phyloP scores from a whole-genome alignment of 2,113 vertebrate species.

The Bothrops jararaca region DNA sequence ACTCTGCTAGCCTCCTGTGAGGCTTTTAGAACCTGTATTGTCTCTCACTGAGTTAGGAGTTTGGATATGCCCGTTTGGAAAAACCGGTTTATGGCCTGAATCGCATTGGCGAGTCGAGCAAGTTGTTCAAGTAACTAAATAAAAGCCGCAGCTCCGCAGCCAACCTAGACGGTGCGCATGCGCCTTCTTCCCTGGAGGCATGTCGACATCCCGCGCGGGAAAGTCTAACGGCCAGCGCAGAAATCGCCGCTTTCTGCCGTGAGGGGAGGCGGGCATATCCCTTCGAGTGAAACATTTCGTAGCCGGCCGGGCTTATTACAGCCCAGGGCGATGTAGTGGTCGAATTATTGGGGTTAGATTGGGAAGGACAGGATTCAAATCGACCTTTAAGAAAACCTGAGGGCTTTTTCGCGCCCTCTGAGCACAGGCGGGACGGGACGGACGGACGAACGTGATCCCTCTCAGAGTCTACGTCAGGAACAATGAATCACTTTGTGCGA shows the following conservation, averaged over 20 bases:
- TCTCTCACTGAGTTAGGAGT: not conserved
- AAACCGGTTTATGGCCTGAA: not conserved
- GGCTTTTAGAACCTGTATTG: not conserved
- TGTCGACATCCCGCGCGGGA: conserved; percentile 14
- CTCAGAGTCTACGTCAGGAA: not conserved
- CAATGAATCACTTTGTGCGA: not conserved
- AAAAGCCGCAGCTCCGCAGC: not conserved
- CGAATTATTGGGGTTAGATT: not conserved
- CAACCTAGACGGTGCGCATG: not conserved
- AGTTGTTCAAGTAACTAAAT: not conserved
- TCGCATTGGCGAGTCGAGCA: not conserved
- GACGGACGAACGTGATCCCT: not conserved
- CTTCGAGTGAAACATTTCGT: not conserved
- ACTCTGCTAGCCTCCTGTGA: not conserved
- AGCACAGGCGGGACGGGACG: not conserved
- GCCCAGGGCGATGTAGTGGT: not conserved
- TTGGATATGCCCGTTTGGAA: not conserved
- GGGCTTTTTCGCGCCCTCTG: not conserved
- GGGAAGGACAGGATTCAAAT: not conserved
- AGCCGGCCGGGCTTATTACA: not conserved
- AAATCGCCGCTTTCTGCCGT: not conserved
- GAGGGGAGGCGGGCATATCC: not conserved
- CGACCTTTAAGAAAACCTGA: not conserved
- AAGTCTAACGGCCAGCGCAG: not conserved
- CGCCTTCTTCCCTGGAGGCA: not conserved